phyloP scores from a whole-genome alignment of 2,888 invertebrate species.

The Pollenia griseotomentosa region DNA sequence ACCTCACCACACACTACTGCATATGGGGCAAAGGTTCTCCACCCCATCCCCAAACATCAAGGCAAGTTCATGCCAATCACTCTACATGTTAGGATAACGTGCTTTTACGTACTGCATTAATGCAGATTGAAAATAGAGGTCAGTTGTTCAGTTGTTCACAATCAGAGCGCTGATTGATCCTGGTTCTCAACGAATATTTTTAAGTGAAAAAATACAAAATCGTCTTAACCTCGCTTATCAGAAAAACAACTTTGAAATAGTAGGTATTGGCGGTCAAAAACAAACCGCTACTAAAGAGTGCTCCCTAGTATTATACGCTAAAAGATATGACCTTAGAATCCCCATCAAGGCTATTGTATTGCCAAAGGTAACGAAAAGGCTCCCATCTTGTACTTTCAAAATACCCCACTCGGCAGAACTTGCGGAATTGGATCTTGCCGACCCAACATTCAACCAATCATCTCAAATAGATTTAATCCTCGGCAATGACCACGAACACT shows the following conservation, averaged over 20 bases:
- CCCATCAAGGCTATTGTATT: constrained; percentile 32
- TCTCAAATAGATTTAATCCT: constrained; percentile 35
- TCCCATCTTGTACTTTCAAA: not conserved
- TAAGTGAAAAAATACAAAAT: constrained; percentile 13
- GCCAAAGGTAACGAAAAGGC: constrained; percentile 25
- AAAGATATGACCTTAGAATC: not conserved
- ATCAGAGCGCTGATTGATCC: constrained; percentile 36
- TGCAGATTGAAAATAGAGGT: constrained; percentile 29
- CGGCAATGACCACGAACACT: constrained; percentile 27
- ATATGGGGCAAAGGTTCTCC: not conserved
- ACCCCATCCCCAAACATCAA: not conserved
- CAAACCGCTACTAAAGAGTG: constrained; percentile 35
- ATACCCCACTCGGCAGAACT: not conserved
- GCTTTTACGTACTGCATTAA: not conserved
- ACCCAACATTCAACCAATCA: constrained; percentile 40
- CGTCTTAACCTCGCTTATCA: not conserved
- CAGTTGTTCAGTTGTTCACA: constrained; percentile 17
- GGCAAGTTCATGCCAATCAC: not conserved
- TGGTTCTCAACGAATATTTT: constrained; percentile 24
- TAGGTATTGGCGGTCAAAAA: constrained; percentile 32
- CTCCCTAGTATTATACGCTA: not conserved
- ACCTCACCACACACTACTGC: not conserved
- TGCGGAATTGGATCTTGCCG: constrained; percentile 20
- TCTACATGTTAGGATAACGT: not conserved
- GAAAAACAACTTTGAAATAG: constrained; percentile 27